phyloP scores from a whole-genome alignment of 2,888 invertebrate genomes.

The Epirrhoe tristata region DNA sequence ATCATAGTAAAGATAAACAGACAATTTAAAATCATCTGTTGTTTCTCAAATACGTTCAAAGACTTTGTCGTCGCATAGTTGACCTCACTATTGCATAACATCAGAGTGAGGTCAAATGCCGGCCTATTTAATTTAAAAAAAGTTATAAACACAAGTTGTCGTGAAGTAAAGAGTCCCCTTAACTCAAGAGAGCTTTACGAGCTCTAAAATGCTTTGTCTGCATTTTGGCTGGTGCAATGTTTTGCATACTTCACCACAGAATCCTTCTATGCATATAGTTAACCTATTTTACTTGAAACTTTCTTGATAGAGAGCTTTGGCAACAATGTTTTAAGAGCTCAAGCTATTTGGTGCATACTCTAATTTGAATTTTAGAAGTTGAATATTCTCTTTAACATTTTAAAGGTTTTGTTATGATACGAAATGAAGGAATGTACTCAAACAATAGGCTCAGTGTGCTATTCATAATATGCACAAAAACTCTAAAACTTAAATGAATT shows the following conservation, averaged over 20 bases:
- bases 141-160: not conserved
- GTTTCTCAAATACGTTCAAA: no score
- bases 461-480: not conserved
- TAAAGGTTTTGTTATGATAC: slow-evolving; percentile 1
- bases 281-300: slow-evolving; percentile 44
- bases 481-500: no score
- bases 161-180: slow-evolving; percentile 7
- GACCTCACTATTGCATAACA: no score
- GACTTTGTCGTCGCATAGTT: no score
- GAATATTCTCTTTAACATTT: slow-evolving; percentile 13
- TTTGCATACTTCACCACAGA: slow-evolving; percentile 51
- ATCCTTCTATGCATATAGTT: slow-evolving; percentile 51
- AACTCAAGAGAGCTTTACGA: slow-evolving; percentile 36
- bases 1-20: no score
- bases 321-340: slow-evolving; percentile 34
- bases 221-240: slow-evolving; percentile 45
- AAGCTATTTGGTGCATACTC: slow-evolving; percentile 27
- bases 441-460: not conserved
- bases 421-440: not conserved
- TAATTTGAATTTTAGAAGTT: slow-evolving; percentile 27
- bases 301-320: slow-evolving; percentile 36
- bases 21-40: no score
- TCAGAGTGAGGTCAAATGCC: no score
- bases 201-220: slow-evolving; percentile 47
- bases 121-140: no score